Evolutionary conservation across 2,797 vertebrate genomes (phyloP).

Genomic region (Enteromius viviparus): DNA sequence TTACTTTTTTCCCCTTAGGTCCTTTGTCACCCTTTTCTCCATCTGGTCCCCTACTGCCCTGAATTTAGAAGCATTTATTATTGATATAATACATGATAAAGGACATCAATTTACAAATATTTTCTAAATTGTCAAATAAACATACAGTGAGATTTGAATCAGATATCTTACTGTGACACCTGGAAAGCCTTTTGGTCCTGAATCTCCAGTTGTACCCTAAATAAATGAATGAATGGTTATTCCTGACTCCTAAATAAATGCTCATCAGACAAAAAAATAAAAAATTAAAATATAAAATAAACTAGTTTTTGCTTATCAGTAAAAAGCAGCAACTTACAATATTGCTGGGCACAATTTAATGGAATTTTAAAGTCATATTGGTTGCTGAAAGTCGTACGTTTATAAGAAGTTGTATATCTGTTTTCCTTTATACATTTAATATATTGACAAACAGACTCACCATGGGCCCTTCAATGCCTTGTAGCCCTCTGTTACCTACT

Average conservation of each 20-base stretch:
- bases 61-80: slow-evolving; percentile 34
- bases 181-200: slow-evolving; percentile 71
- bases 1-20: slow-evolving; percentile 78
- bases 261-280: background rate
- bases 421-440: background rate
- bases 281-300: background rate
- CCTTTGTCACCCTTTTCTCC: slow-evolving; percentile 79
- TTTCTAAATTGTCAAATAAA: background rate
- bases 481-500: slow-evolving; percentile 72
- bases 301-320: background rate
- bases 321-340: slow-evolving; percentile 15
- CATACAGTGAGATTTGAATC: slow-evolving; percentile 28
- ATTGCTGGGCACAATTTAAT: slow-evolving; percentile 9
- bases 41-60: slow-evolving; percentile 72
- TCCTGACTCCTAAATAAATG: background rate
- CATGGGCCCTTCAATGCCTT: slow-evolving; percentile 77
- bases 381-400: background rate
- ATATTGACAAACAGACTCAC: slow-evolving; percentile 66
- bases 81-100: background rate
- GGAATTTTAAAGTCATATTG: background rate
- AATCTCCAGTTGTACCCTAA: slow-evolving; percentile 75
- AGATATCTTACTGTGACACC: slow-evolving; percentile 74
- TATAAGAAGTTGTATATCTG: background rate
- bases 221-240: slow-evolving; percentile 4
- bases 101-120: background rate